Conservation (phyloP, 2,797 vertebrate genomes). For the Acanthis flammea region DNA sequence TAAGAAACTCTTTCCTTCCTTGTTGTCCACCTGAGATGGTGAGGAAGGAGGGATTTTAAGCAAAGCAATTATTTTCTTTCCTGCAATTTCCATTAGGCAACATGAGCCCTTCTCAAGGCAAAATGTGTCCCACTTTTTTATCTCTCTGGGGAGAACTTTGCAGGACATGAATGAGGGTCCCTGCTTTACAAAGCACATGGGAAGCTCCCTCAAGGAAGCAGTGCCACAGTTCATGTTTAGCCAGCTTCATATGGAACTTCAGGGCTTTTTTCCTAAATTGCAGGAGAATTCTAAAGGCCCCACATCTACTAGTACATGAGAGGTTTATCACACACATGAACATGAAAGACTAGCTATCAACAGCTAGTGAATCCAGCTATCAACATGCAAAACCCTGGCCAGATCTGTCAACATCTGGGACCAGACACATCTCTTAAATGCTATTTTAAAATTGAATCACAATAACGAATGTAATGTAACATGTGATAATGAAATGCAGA, state of each 20-base stretch:
- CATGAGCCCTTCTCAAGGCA: not conserved
- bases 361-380: not conserved
- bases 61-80: not conserved
- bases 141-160: not conserved
- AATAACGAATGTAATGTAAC: not conserved
- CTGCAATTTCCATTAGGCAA: not conserved
- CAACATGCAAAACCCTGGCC: not conserved
- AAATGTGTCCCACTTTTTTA: not conserved
- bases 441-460: not conserved
- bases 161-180: not conserved
- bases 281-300: not conserved
- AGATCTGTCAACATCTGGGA: constrained; percentile 9
- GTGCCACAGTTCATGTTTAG: not conserved
- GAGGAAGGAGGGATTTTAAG: not conserved
- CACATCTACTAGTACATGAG: not conserved
- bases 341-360: not conserved
- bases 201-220: not conserved
- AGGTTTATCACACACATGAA: not conserved
- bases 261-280: not conserved
- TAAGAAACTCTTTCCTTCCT: not conserved
- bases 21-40: not conserved
- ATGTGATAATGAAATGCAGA: constrained; percentile 11
- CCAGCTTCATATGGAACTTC: not conserved
- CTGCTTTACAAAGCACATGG: not conserved
- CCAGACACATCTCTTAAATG: not conserved